Percentiles rank a stretch among this genome's conserved stretches.
These are phyloP conservation scores for Apis cerana DNA, from an alignment of 1,140 invertebrate species.

Conservation along the genomic window DNA sequence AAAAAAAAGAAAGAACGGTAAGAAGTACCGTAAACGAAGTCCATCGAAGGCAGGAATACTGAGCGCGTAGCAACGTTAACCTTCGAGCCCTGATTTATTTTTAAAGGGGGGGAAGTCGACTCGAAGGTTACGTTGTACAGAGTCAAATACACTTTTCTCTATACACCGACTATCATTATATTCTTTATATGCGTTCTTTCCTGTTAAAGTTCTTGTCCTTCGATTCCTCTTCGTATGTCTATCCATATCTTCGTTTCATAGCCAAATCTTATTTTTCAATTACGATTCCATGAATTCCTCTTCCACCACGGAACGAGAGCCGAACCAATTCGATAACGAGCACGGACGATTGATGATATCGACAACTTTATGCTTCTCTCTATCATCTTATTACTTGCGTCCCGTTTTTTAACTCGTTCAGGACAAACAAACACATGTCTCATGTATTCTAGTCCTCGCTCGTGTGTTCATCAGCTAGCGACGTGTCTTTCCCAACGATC, in stretches of 20 bases:
- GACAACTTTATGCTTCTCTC: background rate
- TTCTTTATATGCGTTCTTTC: background rate
- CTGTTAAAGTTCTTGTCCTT: background rate
- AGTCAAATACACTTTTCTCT: background rate
- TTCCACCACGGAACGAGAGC: background rate
- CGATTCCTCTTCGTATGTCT: constrained; percentile 22
- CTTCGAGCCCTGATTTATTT: constrained; percentile 32
- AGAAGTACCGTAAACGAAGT: constrained; percentile 29
- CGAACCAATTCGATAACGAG: background rate
- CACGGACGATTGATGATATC: background rate
- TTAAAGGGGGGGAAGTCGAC: constrained; percentile 46
- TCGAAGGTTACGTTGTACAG: constrained; percentile 19
- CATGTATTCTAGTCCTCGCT: constrained; percentile 30
- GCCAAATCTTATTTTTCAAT: background rate
- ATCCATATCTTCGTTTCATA: background rate
- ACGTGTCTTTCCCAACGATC: constrained; percentile 57
- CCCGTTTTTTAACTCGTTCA: background rate
- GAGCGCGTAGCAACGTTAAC: background rate
- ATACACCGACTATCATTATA: background rate
- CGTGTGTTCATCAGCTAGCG: constrained; percentile 31
- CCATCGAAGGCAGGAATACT: constrained; percentile 24
- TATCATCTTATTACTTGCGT: background rate
- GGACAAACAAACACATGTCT: background rate
- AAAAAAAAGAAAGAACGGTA: background rate
- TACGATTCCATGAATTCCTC: background rate